Conservation (phyloP, 2,113 vertebrate genomes). For the Centropus bengalensis region DNA sequence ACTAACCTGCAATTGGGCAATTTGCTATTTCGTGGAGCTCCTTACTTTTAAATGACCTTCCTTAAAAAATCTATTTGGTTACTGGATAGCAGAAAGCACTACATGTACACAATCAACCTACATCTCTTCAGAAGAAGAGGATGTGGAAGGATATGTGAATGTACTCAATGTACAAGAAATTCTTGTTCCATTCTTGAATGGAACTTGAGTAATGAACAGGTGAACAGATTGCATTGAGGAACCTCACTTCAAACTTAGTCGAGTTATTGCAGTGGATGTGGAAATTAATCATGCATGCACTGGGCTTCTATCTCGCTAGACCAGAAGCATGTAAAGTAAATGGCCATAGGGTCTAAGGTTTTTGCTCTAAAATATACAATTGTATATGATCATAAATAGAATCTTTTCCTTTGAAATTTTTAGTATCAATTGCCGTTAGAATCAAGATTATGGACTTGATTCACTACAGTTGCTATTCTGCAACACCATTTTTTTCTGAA, state of each 20-base stretch:
- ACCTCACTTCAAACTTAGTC: background rate
- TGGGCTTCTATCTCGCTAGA: background rate
- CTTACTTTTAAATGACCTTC: background rate
- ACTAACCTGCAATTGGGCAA: background rate
- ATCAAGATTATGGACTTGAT: background rate
- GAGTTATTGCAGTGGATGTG: background rate
- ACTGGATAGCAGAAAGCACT: background rate
- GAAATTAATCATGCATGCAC: background rate
- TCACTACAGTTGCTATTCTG: background rate
- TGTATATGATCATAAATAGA: background rate
- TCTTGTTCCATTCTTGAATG: background rate
- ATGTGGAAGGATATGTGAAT: background rate
- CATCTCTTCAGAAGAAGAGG: background rate
- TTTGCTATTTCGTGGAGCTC: background rate
- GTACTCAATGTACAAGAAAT: background rate
- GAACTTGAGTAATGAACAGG: background rate
- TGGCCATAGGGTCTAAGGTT: background rate
- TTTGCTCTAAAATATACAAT: background rate
- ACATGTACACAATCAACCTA: background rate
- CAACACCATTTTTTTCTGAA: background rate
- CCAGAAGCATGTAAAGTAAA: background rate
- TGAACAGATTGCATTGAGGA: background rate
- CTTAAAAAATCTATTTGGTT: background rate
- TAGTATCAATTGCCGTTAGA: background rate
- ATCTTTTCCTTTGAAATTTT: background rate